A percentile compares a stretch with the other conserved stretches of the same genome.
Conservation (phyloP, 2,797 vertebrate species). For the Sparidentex hasta region DNA sequence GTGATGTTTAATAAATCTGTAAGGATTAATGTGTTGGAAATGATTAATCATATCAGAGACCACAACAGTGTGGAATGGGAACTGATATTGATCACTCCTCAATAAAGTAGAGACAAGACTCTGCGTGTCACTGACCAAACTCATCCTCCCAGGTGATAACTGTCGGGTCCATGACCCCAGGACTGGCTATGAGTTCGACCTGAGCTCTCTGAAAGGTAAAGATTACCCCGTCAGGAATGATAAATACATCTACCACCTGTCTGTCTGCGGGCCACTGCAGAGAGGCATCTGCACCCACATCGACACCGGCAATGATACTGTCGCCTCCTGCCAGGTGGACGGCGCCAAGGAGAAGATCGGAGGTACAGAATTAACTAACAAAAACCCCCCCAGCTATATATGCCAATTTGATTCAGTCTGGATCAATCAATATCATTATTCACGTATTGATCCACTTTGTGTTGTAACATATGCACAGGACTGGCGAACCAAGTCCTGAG, state of each 20-base stretch:
- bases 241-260: conserved; percentile 91
- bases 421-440: neutral
- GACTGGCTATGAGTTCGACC: conserved; percentile 89
- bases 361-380: conserved; percentile 78
- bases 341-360: conserved; percentile 83
- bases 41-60: neutral
- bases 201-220: conserved; percentile 85
- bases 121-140: neutral
- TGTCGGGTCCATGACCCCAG: conserved; percentile 92
- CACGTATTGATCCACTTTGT: neutral
- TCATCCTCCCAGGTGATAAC: conserved; percentile 83
- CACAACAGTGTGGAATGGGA: neutral
- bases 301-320: neutral
- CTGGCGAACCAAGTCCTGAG: conserved; percentile 87
- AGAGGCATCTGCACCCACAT: conserved; percentile 72
- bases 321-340: conserved; percentile 91
- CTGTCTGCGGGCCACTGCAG: conserved; percentile 88
- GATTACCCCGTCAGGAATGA: conserved; percentile 81
- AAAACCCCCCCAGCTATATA: neutral
- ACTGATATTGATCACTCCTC: neutral
- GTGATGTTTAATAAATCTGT: too few species aligned
- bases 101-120: neutral
- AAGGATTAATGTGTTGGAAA: too few species aligned
- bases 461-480: conserved; percentile 77
- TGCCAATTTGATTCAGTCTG: neutral